Evolutionary conservation across 1,140 invertebrate genomes (phyloP), one percentile per base, ranked within the genome.

Genomic region (Lysiphlebus fabarum): DNA sequence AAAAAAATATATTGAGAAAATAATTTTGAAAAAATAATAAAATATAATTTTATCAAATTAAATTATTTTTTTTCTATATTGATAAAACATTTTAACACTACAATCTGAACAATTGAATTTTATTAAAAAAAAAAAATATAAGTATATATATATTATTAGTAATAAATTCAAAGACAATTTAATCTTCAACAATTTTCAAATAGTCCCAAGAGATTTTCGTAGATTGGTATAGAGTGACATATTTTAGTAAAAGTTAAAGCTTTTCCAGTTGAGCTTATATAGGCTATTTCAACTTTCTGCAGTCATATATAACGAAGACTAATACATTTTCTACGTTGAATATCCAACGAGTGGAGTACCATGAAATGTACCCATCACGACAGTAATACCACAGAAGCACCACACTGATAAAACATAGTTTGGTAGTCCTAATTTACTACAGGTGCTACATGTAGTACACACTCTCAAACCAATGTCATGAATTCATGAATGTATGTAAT

Each of bases 351-450:
- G 48, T 34, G 48, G 34, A 38, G 36, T 10, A 12, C 11, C 41
- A 14, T 14, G 38, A 14, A 26, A 36, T 60, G 58, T 45, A 59
- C 14, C 59, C 56, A 64, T 64, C 59, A 59, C 47, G 42, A 56
- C 38, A 55, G 49, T 53, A 56, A 62, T 61, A 66, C 62, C 67
- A 64, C 58, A 67, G 65, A 63, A 48, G 33, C 55, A n/a, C 51
- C 58, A 40, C 48, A 43, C 40, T 59, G 36, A 66, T 70, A 70
- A 74, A 70, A 69, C 45, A 50, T 61, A 70, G 63, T 76, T 74
- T 68, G 68, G 62, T 68, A 69, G 63, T 65, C 62, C 65, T 73
- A 75, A 77, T 75, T 75, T 70, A 75, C 65, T 73, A 67, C 75
- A 74, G 65, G 63, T 73, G 71, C 70, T 72, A 65, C 67, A n/a